A percentile compares a stretch with the other conserved stretches of the same genome.
Conservation (phyloP, 2,888 invertebrate species). For the Pachymerium ferrugineum region DNA sequence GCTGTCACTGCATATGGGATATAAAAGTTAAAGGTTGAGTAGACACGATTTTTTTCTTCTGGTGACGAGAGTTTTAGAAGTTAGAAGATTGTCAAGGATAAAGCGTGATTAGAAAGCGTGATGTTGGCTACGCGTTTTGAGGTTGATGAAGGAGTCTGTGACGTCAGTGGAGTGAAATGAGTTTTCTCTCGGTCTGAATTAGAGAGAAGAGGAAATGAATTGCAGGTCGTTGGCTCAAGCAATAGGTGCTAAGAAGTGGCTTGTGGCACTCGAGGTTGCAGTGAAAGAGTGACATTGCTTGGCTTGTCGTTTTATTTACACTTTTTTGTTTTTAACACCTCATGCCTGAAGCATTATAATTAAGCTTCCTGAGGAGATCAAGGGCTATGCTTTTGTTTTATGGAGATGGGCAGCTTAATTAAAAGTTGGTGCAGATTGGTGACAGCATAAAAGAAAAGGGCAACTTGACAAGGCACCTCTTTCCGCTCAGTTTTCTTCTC, state of each 20-base stretch:
- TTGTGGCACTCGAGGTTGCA: conserved; percentile 27
- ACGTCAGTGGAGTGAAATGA: conserved; percentile 13
- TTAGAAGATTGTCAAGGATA: neutral
- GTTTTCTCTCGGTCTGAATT: conserved; percentile 22
- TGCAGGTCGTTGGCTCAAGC: conserved; percentile 22
- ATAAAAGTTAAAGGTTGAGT: too few relatives aligned
- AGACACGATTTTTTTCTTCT: too few relatives aligned
- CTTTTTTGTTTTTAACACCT: conserved; percentile 27
- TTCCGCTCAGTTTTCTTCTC: neutral
- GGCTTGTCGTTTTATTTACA: conserved; percentile 22
- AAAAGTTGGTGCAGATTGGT: conserved; percentile 25
- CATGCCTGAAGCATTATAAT: conserved; percentile 25
- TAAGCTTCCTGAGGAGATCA: conserved; percentile 16
- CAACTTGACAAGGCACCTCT: neutral
- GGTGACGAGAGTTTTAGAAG: neutral
- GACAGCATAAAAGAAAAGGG: conserved; percentile 15
- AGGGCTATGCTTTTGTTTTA: conserved; percentile 21
- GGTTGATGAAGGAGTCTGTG: conserved; percentile 5
- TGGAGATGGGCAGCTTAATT: conserved; percentile 27
- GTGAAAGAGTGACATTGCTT: neutral
- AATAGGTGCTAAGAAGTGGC: conserved; percentile 27
- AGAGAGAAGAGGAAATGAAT: conserved; percentile 27
- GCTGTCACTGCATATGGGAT: neutral
- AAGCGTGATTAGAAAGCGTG: conserved; percentile 19
- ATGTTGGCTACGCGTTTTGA: neutral